phyloP scores from a whole-genome alignment of 2,888 invertebrate species.

The Lepidochitona cinerea region DNA sequence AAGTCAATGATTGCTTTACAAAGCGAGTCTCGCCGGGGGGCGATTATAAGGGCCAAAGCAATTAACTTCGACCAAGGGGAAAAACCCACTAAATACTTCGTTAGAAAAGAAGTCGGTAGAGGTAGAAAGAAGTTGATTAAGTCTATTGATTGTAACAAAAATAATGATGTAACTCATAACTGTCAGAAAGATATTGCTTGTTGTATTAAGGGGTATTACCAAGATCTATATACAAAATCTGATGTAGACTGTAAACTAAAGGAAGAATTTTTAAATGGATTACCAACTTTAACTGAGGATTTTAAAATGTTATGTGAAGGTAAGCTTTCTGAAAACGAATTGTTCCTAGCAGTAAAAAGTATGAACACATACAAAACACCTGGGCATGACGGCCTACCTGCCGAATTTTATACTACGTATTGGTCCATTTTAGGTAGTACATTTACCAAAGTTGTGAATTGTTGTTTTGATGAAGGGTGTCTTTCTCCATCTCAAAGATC shows the following conservation, averaged over 20 bases:
- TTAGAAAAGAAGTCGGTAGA: not conserved
- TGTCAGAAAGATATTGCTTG: not conserved
- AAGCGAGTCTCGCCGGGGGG: not conserved
- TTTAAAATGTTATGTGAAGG: not conserved
- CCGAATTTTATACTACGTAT: not conserved
- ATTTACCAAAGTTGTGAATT: constrained; percentile 8
- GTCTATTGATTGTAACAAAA: not conserved
- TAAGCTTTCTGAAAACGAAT: not conserved
- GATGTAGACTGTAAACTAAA: not conserved
- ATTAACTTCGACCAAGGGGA: not conserved
- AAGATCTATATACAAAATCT: not conserved
- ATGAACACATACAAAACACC: not conserved
- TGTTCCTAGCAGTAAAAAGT: not conserved
- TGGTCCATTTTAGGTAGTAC: not conserved
- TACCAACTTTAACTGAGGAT: not conserved
- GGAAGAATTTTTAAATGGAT: not conserved
- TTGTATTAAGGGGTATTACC: not conserved
- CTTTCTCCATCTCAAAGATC: constrained; percentile 19
- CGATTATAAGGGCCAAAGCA: not conserved
- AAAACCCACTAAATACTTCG: not conserved
- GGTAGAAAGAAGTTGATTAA: not conserved
- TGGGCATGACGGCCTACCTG: constrained; percentile 1
- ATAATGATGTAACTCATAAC: not conserved
- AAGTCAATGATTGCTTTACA: not conserved
- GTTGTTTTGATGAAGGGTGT: constrained; percentile 16